phyloP scores from a whole-genome alignment of 35 echinoderm and acorn worm genomes.

The Ptychodera flava region DNA sequence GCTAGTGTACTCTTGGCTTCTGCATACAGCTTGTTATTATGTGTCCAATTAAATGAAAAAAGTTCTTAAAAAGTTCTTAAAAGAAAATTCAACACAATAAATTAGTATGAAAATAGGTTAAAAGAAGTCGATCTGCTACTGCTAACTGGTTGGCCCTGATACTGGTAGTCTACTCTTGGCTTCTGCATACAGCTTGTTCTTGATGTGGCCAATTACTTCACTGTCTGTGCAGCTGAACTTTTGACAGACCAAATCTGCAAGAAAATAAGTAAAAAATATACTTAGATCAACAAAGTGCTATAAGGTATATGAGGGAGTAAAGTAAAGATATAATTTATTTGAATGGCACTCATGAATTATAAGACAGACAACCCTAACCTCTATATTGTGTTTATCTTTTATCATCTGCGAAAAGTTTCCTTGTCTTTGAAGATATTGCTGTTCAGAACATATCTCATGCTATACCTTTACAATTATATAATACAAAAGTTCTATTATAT shows the following conservation, averaged over 20 bases:
- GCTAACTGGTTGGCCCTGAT: neutral
- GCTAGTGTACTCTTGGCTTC: too few relatives aligned
- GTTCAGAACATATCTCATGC: too few relatives aligned
- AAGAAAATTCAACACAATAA: neutral
- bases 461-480: too few relatives aligned
- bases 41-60: too few relatives aligned
- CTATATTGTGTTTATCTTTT: too few relatives aligned
- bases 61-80: too few relatives aligned
- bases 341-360: neutral
- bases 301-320: neutral
- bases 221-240: neutral
- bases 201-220: neutral
- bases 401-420: neutral
- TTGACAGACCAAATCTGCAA: neutral
- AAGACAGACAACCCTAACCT: too few relatives aligned
- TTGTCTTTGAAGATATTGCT: neutral
- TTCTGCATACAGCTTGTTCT: neutral
- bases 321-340: neutral
- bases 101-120: neutral
- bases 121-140: neutral
- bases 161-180: neutral
- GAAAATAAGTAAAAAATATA: neutral
- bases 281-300: neutral
- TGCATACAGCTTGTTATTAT: too few relatives aligned
- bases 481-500: too few relatives aligned